A percentile compares a stretch with the other conserved stretches of the same genome.
Conservation (phyloP, 2,797 vertebrate genomes). For the Oreochromis grahami region DNA sequence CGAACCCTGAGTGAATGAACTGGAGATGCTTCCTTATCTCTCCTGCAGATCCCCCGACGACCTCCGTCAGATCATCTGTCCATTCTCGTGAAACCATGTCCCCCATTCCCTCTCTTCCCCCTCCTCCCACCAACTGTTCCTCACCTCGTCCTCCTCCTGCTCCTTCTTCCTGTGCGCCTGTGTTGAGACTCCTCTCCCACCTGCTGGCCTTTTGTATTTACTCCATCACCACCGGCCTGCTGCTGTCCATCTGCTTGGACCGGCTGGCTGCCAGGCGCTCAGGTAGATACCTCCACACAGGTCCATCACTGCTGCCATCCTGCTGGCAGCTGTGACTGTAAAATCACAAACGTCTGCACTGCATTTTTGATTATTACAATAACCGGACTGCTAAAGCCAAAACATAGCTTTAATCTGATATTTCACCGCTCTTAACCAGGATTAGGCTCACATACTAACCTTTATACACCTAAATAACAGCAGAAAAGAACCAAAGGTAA, state of each 20-base stretch:
- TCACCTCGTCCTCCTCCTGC: neutral
- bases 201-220: neutral
- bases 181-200: neutral
- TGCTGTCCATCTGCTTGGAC: neutral
- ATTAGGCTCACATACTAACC: neutral
- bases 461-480: neutral
- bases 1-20: neutral
- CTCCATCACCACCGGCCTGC: neutral
- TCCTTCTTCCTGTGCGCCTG: neutral
- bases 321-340: neutral
- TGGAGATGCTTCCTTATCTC: neutral
- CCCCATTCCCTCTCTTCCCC: neutral
- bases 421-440: neutral
- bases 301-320: neutral
- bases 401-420: neutral
- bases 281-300: neutral
- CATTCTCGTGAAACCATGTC: neutral
- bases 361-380: neutral
- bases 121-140: neutral
- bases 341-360: neutral
- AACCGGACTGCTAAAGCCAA: neutral
- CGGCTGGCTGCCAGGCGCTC: neutral
- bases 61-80: neutral
- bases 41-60: neutral
- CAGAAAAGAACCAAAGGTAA: neutral